Evolutionary conservation across 2,888 invertebrate species (phyloP), one percentile per base, ranked within the genome.

Genomic region (Halictus quadricinctus): DNA sequence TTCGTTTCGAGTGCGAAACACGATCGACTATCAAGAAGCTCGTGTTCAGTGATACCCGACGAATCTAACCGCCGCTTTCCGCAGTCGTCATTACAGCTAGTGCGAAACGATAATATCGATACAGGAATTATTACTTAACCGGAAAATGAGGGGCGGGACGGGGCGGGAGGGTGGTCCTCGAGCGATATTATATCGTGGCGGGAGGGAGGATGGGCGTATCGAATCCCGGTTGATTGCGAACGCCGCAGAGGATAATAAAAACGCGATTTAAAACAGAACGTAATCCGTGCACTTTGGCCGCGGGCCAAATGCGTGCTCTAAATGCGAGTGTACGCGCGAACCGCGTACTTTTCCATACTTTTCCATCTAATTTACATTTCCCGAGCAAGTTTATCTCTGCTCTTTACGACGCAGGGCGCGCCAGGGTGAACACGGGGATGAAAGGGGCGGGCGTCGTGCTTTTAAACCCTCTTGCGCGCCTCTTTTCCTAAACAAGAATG

Each of bases 211-310:
- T 15, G 36, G n/a, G 41, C 54, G 72, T 74, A 76, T 81, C 72
- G 76, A 41, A 29, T 60, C 54, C 21, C 21, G 41, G 69, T 69
- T 69, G 69, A 69, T 69, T 69, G 69, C 69, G 41, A 41, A 18
- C 69, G 41, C 21, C 18, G 41, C 13, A 46, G 36, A 12, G 58
- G 46, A 73, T 80, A 84, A 80, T 75, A 83, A 83, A 83, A 76
- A 78, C 36, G 48, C 75, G 78, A 83, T 79, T 84, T 77, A 80
- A 80, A 83, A 83, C 79, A 79, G 72, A 72, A 79, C 50, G 84
- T 85, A 85, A 85, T 85, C 84, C 85, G 73, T 70, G 79, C 84
- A 84, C 85, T 85, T 84, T 85, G 85, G 85, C 85, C 5, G 21
- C 8, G 0, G 2, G 58, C 85, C 85, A 85, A 85, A 79, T 76